phyloP scores from a whole-genome alignment of 2,797 vertebrate genomes.

The Phyllotis vaccarum region DNA sequence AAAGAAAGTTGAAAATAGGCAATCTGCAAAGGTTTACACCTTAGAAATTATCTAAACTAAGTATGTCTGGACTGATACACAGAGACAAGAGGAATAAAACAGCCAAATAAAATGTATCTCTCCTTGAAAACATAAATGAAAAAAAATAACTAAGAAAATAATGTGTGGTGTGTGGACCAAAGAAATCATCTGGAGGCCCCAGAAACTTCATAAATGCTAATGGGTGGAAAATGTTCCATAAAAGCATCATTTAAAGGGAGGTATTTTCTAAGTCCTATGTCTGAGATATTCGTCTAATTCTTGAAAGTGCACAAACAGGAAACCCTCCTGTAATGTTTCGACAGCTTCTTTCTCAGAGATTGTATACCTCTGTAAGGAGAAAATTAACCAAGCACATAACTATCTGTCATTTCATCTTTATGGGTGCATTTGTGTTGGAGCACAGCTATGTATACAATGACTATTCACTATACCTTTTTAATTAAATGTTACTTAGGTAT shows the following conservation, averaged over 20 bases:
- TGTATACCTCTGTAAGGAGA: conserved; percentile 29
- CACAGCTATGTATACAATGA: not conserved
- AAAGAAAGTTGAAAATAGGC: not conserved
- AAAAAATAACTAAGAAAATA: conserved; percentile 4
- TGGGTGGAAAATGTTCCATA: conserved; percentile 68
- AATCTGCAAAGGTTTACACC: not conserved
- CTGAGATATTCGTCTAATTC: conserved; percentile 22
- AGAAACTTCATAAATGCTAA: conserved; percentile 39
- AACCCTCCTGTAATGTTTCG: conserved; percentile 26
- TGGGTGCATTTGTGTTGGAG: not conserved
- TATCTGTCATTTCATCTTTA: not conserved
- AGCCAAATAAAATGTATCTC: conserved; percentile 44
- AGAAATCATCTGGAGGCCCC: conserved; percentile 29
- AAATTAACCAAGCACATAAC: not conserved
- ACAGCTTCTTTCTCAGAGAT: conserved; percentile 44
- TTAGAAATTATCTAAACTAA: conserved; percentile 53
- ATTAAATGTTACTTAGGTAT: conserved; percentile 6
- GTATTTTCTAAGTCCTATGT: conserved; percentile 74
- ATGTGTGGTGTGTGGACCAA: conserved; percentile 42
- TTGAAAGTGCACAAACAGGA: conserved; percentile 46
- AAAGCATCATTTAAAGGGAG: conserved; percentile 34
- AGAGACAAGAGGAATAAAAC: conserved; percentile 40
- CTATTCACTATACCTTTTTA: not conserved
- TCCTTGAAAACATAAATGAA: conserved; percentile 60
- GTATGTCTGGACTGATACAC: not conserved